Evolutionary conservation across 2,888 invertebrate species (phyloP), one percentile per base, ranked within the genome.

Genomic region (Oxyteleia sp.): DNA sequence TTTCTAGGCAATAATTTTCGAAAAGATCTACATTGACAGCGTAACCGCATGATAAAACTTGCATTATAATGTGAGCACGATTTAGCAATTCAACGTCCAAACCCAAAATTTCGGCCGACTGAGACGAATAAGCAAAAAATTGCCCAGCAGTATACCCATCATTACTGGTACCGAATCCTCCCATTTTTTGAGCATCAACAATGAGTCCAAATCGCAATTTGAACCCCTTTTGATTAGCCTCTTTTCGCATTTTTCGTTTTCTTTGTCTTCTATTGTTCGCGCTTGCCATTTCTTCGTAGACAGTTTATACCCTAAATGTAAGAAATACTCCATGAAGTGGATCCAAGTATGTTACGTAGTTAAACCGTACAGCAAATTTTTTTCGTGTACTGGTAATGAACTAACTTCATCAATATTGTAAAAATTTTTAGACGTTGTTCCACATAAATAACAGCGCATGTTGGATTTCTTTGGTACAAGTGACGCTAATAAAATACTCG

Each of bases 111-210:
- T 45, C 23, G 16, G 82, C 59, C 32, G 32, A 32, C 8, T 32
- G 4, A 32, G 4, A 32, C 32, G 32, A 32, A 23, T 78, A 68
- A 59, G 72, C 51, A 63, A 80, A 84, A 74, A 84, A 85, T 20
- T 75, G 68, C 32, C 84, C 66, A 59, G 74, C 80, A 32, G 81
- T 85, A 66, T 85, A 84, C 11, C 79, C 85, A 53, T 84, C 79
- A 51, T 84, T 85, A 15, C 63, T 64, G 64, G 64, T 79, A 10
- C 71, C 81, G 55, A 43, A 81, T 20, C 81, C 82, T 32, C 64
- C 79, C 16, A 43, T 2, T 38, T 84, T 84, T 29, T 72, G 82
- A 35, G 45, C 26, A 32, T 84, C 82, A 35, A 84, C 38, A 32
- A 80, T 29, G 32, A 84, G 26, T 5, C 79, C 79, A 20, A 75